Evolutionary conservation across 2,888 invertebrate species (phyloP), one percentile per base, ranked within the genome.

Genomic region (Heliconius ethilla): DNA sequence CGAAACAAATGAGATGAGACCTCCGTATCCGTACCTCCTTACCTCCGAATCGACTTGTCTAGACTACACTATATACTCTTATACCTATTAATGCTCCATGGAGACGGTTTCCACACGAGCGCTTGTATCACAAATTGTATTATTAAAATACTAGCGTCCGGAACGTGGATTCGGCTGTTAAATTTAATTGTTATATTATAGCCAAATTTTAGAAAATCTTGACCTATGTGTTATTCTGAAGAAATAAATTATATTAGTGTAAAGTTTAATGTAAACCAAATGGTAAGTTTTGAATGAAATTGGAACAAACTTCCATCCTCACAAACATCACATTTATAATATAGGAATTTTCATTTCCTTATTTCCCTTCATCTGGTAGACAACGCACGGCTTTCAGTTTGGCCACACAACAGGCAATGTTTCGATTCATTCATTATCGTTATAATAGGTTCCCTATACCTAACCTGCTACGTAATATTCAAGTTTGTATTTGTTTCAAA

Each of bases 21-120:
- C 55, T 10, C 7, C 29, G 29, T 13, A 29, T 70, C 55, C 70
- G 29, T 22, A 37, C 1, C 37, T 70, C 55, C 70, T 22, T 22
- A 37, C 37, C 11, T 10, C 29, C 6, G 72, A 33, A 72, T 33
- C 59, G 72, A 55, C 55, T 72, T 9, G 72, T 72, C 59, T 72
- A 72, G 72, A 72, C 72, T 40, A 1, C 15, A 4, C 40, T 25
- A n/a, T 69, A 69, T n/a, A 69, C 40, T 40, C 1, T 4, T 40
- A 69, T 40, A 69, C 2, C n/a, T 33, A 27, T 13, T 33, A n/a
- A 59, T 13, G n/a, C 6, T 55, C 33, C 13, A 72, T 25, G 59
- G 59, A 27, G 37, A 72, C 33, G 33, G 33, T 33, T n/a, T 59
- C 33, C 33, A 55, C 25, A 40, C 40, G 40, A 40, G 25, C 15